phyloP scores from a whole-genome alignment of 2,797 vertebrate genomes.

The Galaxias olidus region DNA sequence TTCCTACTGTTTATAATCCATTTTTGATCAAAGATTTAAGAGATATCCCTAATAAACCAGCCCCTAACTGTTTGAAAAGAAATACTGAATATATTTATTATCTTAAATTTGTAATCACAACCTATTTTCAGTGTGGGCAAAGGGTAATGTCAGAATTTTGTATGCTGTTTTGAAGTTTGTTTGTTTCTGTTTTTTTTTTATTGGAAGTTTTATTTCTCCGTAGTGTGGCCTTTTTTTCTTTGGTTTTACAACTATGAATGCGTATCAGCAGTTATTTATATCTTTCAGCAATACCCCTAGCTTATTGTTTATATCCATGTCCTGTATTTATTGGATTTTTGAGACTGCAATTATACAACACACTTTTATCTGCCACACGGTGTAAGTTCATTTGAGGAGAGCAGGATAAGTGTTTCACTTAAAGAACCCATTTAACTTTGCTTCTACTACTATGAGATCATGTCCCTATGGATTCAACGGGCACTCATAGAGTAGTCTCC shows the following conservation, averaged over 20 bases:
- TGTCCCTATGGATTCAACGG: slow-evolving; percentile 45
- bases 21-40: slow-evolving; percentile 79
- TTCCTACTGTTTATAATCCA: slow-evolving; percentile 96
- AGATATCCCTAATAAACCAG: slow-evolving; percentile 77
- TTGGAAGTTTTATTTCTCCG: slow-evolving; percentile 70
- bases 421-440: slow-evolving; percentile 44
- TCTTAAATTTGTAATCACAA: slow-evolving; percentile 79
- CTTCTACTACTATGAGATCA: slow-evolving; percentile 37
- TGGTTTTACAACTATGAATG: slow-evolving; percentile 56
- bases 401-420: slow-evolving; percentile 25
- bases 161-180: slow-evolving; percentile 77
- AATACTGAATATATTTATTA: slow-evolving; percentile 82
- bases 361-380: slow-evolving; percentile 68
- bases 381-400: slow-evolving; percentile 44
- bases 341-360: slow-evolving; percentile 53
- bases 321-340: slow-evolving; percentile 61
- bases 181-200: slow-evolving; percentile 80
- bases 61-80: slow-evolving; percentile 66
- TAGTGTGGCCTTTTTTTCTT: slow-evolving; percentile 71
- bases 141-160: slow-evolving; percentile 75
- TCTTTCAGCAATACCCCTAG: slow-evolving; percentile 73
- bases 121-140: slow-evolving; percentile 72
- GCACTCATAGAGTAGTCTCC: slow-evolving; percentile 24
- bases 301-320: slow-evolving; percentile 43
- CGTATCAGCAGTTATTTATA: slow-evolving; percentile 53